Evolutionary conservation across 2,888 invertebrate species (phyloP).

Genomic region (Schizotus pectinicornis): DNA sequence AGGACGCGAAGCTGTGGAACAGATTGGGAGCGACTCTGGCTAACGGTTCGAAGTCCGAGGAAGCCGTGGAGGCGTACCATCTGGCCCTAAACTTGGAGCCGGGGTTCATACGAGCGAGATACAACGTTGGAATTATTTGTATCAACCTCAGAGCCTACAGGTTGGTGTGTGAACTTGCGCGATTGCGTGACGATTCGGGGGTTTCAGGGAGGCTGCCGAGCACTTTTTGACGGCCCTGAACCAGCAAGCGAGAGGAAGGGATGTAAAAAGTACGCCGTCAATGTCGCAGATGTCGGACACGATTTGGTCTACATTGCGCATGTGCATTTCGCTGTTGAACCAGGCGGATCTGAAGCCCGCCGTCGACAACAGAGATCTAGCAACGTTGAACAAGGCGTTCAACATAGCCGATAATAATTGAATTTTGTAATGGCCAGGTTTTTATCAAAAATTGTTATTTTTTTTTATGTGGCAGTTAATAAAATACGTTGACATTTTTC

Average conservation of each 20-base stretch:
- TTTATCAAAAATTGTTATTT: constrained; percentile 35
- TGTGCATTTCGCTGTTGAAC: constrained; percentile 85
- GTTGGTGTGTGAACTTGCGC: constrained; percentile 39
- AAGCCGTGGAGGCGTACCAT: constrained; percentile 96
- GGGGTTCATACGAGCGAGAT: constrained; percentile 95
- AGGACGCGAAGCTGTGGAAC: constrained; percentile 96
- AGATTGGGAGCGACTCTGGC: constrained; percentile 96
- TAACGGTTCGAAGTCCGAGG: constrained; percentile 92
- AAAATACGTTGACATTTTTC: neutral
- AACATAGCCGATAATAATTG: constrained; percentile 63
- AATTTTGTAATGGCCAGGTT: neutral
- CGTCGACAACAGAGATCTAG: constrained; percentile 68
- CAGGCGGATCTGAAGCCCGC: constrained; percentile 67
- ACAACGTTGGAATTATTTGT: constrained; percentile 97
- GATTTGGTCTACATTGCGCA: constrained; percentile 92
- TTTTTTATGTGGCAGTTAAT: constrained; percentile 7
- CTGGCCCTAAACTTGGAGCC: constrained; percentile 89
- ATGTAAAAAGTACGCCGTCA: constrained; percentile 55
- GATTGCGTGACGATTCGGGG: constrained; percentile 3
- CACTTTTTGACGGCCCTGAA: constrained; percentile 93
- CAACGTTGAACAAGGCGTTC: constrained; percentile 66
- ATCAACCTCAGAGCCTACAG: constrained; percentile 90
- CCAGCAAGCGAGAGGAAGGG: constrained; percentile 83
- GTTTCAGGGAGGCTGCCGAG: constrained; percentile 86
- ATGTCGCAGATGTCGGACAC: constrained; percentile 81